Conservation (phyloP, 2,888 invertebrate species). For the Drosophila mimetica region DNA sequence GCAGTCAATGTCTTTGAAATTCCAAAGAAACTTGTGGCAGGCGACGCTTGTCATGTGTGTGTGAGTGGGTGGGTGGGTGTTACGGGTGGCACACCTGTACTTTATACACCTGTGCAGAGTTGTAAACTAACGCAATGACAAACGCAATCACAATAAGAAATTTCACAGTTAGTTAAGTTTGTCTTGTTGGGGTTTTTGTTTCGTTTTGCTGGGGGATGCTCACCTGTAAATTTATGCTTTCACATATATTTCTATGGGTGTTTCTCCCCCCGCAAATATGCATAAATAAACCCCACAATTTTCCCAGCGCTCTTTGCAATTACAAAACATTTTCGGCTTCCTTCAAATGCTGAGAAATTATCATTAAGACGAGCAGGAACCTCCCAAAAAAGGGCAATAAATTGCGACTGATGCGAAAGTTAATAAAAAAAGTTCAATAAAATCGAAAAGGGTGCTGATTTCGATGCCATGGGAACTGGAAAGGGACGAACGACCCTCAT, state of each 20-base stretch:
- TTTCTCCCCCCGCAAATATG: constrained; percentile 47
- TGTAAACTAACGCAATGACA: constrained; percentile 80
- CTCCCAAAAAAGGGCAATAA: constrained; percentile 53
- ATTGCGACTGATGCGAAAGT: constrained; percentile 62
- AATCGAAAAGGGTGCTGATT: constrained; percentile 72
- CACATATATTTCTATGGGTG: constrained; percentile 2
- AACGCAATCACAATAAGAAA: constrained; percentile 80
- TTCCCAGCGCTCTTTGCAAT: constrained; percentile 35
- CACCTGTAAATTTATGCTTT: constrained; percentile 24
- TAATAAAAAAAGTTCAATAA: constrained; percentile 78
- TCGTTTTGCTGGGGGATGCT: constrained; percentile 21
- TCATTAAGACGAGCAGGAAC: constrained; percentile 34
- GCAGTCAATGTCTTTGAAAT: constrained; percentile 51
- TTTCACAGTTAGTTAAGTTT: constrained; percentile 79
- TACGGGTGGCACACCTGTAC: not conserved
- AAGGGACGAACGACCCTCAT: constrained; percentile 66
- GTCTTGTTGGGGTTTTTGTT: constrained; percentile 64
- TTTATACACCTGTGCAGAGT: constrained; percentile 55
- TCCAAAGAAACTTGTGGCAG: constrained; percentile 33
- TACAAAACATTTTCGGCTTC: constrained; percentile 32
- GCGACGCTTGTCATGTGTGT: constrained; percentile 37
- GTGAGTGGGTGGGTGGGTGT: constrained; percentile 1
- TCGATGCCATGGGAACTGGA: constrained; percentile 53
- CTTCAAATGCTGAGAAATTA: constrained; percentile 46
- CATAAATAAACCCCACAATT: constrained; percentile 56